These are phyloP conservation scores for Meta bourneti DNA, from an alignment of 2,888 invertebrate species.

Conservation along the genomic window DNA sequence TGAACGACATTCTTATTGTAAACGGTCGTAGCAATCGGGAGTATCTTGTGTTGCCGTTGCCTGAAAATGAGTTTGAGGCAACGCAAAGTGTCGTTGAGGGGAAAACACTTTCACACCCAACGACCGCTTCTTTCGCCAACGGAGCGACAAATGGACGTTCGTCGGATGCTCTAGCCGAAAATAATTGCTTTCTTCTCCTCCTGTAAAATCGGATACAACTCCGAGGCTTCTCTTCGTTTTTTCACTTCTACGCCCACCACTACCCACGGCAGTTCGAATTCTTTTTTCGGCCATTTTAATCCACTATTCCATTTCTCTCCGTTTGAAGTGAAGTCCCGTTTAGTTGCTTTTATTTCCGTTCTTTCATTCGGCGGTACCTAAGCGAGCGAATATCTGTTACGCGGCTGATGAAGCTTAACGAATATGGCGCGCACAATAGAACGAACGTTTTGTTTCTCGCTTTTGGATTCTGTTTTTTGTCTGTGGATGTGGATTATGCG, in stretches of 20 bases:
- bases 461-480: not conserved
- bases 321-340: not conserved
- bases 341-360: not conserved
- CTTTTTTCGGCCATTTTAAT: not conserved
- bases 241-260: not conserved
- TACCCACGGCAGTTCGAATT: not conserved
- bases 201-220: not conserved
- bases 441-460: not conserved
- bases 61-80: not conserved
- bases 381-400: not conserved
- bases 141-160: not conserved
- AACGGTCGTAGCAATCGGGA: not conserved
- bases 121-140: not conserved
- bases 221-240: not conserved
- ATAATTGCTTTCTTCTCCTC: constrained; percentile 7
- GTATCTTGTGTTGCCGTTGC: not conserved
- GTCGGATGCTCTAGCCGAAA: not conserved
- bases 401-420: not conserved
- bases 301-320: not conserved
- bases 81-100: not conserved
- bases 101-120: not conserved
- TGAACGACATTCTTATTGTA: not conserved
- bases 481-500: not conserved
- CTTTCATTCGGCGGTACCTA: not conserved
- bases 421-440: not conserved